A percentile compares a stretch with the other conserved stretches of the same genome.
Conservation (phyloP, 2,888 invertebrate species). For the Oxyscelio sp. region DNA sequence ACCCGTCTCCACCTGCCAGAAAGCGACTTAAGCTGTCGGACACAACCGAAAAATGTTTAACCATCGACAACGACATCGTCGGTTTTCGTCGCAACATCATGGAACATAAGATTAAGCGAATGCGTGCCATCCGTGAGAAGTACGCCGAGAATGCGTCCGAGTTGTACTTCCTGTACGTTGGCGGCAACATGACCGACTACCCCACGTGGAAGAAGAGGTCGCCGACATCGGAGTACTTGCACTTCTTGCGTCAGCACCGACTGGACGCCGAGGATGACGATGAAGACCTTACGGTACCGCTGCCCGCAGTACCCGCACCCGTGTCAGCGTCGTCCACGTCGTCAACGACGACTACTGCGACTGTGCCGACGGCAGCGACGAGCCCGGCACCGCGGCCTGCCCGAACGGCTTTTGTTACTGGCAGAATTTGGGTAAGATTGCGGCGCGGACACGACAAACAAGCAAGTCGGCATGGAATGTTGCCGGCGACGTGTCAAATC, state of each 20-base stretch:
- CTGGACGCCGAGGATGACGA: slow-evolving; percentile 91
- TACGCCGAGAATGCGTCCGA: slow-evolving; percentile 95
- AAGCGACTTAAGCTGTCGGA: slow-evolving; percentile 88
- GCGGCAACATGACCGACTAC: slow-evolving; percentile 96
- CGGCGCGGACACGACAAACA: too few species aligned
- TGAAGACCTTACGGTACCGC: slow-evolving; percentile 86
- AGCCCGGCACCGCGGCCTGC: slow-evolving; percentile 98
- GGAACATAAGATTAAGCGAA: slow-evolving; percentile 92
- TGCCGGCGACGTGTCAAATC: too few species aligned
- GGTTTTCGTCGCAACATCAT: slow-evolving; percentile 91
- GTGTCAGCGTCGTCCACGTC: too few species aligned
- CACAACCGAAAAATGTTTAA: slow-evolving; percentile 85
- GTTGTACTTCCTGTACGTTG: slow-evolving; percentile 95
- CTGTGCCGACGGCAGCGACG: slow-evolving; percentile 96
- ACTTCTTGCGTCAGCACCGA: slow-evolving; percentile 93
- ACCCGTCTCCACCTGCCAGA: slow-evolving; percentile 87
- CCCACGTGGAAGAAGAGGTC: slow-evolving; percentile 95
- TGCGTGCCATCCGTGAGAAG: slow-evolving; percentile 92
- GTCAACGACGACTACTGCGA: slow-evolving; percentile 99
- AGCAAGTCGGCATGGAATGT: too few species aligned
- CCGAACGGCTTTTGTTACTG: slow-evolving; percentile 97
- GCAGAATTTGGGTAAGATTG: slow-evolving; percentile 91
- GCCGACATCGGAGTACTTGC: slow-evolving; percentile 92
- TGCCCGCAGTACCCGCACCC: too few species aligned
- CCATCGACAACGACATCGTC: slow-evolving; percentile 89